Evolutionary conservation across 30 jellyfish, hydroid and myxozoan genomes (phyloP).

Genomic region (Hydra vulgaris): DNA sequence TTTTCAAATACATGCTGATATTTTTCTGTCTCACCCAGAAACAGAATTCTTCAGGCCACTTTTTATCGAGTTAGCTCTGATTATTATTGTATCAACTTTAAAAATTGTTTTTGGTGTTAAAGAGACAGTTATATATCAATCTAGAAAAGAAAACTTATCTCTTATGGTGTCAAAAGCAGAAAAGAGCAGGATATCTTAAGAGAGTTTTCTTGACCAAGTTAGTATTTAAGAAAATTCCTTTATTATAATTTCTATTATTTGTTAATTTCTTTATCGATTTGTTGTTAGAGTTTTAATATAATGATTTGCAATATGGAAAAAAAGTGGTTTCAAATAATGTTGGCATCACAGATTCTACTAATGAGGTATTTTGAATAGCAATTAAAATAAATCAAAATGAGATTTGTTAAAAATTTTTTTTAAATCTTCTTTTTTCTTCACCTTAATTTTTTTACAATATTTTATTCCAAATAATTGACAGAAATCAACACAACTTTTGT

Average conservation of each 20-base stretch:
- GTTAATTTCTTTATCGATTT: too few relatives aligned
- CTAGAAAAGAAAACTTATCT: neutral
- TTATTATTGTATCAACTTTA: neutral
- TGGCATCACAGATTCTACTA: neutral
- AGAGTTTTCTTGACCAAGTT: neutral
- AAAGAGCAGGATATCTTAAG: neutral
- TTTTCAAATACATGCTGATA: neutral
- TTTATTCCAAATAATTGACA: too few relatives aligned
- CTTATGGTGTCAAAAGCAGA: neutral
- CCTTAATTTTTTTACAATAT: too few relatives aligned
- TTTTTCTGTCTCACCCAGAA: conserved; percentile 7
- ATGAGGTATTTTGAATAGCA: neutral
- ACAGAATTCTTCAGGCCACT: neutral
- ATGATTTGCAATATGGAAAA: neutral
- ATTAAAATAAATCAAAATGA: too few relatives aligned
- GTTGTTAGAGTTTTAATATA: neutral
- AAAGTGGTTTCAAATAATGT: neutral
- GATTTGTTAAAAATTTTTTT: neutral
- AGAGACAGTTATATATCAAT: neutral
- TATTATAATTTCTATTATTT: too few relatives aligned
- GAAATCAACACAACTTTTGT: neutral
- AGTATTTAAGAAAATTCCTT: neutral
- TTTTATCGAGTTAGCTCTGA: neutral
- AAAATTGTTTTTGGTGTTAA: too few relatives aligned
- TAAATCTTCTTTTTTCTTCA: too few relatives aligned